Evolutionary conservation across 1,140 invertebrate species (phyloP), one percentile per base, ranked within the genome.

Genomic region (Proctacanthus coquilletti): DNA sequence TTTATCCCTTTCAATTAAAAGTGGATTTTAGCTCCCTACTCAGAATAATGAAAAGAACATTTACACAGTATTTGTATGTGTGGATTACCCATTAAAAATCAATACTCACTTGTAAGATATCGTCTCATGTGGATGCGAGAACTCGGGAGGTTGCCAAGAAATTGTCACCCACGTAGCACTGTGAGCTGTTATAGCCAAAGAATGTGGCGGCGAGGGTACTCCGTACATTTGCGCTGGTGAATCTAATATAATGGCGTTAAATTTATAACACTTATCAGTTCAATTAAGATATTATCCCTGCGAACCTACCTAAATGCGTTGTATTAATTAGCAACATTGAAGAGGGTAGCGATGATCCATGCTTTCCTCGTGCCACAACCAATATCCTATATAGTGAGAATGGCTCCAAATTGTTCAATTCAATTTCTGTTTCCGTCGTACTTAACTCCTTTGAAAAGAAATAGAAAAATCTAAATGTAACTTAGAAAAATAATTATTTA

Each of bases 71-170:
- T n/a, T n/a, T n/a, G n/a, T n/a, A n/a, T n/a, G n/a, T n/a, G n/a
- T n/a, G n/a, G n/a, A n/a, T n/a, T n/a, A n/a, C n/a, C n/a, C n/a
- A n/a, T n/a, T n/a, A n/a, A n/a, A n/a, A n/a, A n/a, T n/a, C n/a
- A n/a, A n/a, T 10, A 63, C 63, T 64, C 58, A 80, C 77, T 66
- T 75, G 56, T 83, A 84, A 3, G 69, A 65, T 14, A 84, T 72
- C 46, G 73, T 70, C 49, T 84, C 80, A 20, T 77, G 71, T 0
- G 78, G 78, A 55, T 79, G 72, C 27, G 75, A 76, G 56, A 80
- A 77, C 53, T 79, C 73, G 1, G 83, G 81, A 11, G 81, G 80
- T 50, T 84, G 78, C 83, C 83, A 85, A 19, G 69, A 68, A 21
- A 85, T 66, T 5, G 78, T 77, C 36, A 85, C 71, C 67, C 74